Percentiles rank a stretch among this genome's conserved stretches.
Conservation (phyloP, 2,797 vertebrate genomes). For the Hippopotamyrus pictus region DNA sequence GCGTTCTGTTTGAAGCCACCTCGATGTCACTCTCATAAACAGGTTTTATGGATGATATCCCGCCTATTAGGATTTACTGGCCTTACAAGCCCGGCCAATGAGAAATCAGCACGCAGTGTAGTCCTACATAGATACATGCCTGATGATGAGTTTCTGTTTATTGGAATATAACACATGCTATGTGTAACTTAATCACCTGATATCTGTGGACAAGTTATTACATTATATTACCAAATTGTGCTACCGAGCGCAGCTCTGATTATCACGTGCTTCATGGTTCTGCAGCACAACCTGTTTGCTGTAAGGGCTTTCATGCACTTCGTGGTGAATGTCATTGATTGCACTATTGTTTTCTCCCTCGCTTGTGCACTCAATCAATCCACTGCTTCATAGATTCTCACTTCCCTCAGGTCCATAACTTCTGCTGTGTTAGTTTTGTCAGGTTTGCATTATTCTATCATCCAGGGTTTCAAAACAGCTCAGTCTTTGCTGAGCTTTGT, state of each 20-base stretch:
- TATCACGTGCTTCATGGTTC: background rate
- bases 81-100: background rate
- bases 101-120: background rate
- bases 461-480: background rate
- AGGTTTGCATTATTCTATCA: background rate
- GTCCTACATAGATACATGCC: background rate
- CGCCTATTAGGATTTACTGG: background rate
- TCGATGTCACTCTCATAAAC: background rate
- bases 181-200: background rate
- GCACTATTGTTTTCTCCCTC: background rate
- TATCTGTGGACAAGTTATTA: background rate
- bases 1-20: background rate
- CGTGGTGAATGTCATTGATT: background rate
- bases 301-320: background rate
- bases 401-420: background rate
- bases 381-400: background rate
- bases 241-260: background rate
- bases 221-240: background rate
- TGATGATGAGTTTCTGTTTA: background rate
- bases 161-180: background rate
- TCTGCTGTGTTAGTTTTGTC: background rate
- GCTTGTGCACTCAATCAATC: background rate
- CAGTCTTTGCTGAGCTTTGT: background rate
- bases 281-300: background rate
- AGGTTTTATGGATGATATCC: background rate